Conservation (phyloP, 2,797 vertebrate species). For the Salarias fasciatus region DNA sequence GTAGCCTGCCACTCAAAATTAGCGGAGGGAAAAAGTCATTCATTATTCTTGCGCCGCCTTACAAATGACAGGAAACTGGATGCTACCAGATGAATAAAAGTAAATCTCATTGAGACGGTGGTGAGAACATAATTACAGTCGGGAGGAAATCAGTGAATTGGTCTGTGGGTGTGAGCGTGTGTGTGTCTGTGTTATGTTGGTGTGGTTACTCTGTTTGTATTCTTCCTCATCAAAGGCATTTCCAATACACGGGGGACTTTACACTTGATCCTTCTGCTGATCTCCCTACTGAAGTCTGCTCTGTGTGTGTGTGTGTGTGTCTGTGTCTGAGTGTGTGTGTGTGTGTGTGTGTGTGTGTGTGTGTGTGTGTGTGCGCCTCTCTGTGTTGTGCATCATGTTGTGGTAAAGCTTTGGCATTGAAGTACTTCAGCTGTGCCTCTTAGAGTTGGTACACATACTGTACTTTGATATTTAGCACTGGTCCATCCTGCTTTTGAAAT, state of each 20-base stretch:
- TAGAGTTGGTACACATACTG: constrained; percentile 11
- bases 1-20: constrained; percentile 57
- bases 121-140: constrained; percentile 65
- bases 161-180: constrained; percentile 33
- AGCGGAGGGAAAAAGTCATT: constrained; percentile 49
- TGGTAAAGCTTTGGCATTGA: constrained; percentile 18
- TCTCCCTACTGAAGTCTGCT: constrained; percentile 59
- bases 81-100: constrained; percentile 58
- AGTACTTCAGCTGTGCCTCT: constrained; percentile 27
- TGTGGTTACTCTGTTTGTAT: constrained; percentile 68
- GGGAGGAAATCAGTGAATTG: constrained; percentile 50
- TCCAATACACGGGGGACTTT: constrained; percentile 68
- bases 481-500: constrained; percentile 11
- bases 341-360: constrained; percentile 10
- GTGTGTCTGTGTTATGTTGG: constrained; percentile 40
- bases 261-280: constrained; percentile 71
- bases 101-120: constrained; percentile 53
- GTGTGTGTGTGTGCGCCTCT: constrained; percentile 10
- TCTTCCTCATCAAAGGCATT: constrained; percentile 73
- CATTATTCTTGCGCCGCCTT: constrained; percentile 48
- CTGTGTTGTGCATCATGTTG: constrained; percentile 15
- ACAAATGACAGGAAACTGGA: constrained; percentile 63
- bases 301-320: constrained; percentile 34
- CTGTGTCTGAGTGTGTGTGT: constrained; percentile 9
- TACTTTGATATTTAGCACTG: constrained; percentile 3